Evolutionary conservation across 2,113 vertebrate species (phyloP).

Genomic region (Epinephelus lanceolatus): DNA sequence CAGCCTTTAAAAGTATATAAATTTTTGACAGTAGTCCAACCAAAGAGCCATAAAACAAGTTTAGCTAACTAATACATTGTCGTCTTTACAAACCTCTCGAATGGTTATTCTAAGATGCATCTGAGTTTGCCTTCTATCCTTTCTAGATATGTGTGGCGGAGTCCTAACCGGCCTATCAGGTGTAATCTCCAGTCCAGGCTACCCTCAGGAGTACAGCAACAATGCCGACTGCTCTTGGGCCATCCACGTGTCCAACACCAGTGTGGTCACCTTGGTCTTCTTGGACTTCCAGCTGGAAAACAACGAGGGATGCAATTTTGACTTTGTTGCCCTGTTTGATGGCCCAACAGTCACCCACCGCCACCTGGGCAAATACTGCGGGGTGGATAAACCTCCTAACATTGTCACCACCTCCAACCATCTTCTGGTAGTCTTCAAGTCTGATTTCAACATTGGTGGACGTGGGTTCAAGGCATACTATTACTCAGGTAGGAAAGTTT

Average conservation of each 20-base stretch:
- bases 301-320: slow-evolving; percentile 91
- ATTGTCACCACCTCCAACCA: slow-evolving; percentile 86
- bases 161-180: slow-evolving; percentile 93
- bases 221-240: slow-evolving; percentile 93
- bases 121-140: neutral
- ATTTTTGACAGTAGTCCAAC: too few relatives aligned
- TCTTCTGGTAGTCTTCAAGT: slow-evolving; percentile 94
- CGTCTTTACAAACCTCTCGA: neutral
- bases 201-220: slow-evolving; percentile 95
- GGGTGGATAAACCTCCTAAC: slow-evolving; percentile 85
- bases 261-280: slow-evolving; percentile 90
- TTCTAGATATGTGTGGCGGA: slow-evolving; percentile 92
- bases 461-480: slow-evolving; percentile 95
- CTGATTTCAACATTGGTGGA: slow-evolving; percentile 96
- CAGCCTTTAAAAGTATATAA: too few relatives aligned
- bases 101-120: neutral
- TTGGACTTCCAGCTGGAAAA: slow-evolving; percentile 96
- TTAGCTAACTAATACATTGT: too few relatives aligned
- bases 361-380: slow-evolving; percentile 89
- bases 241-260: slow-evolving; percentile 84
- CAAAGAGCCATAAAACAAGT: too few relatives aligned
- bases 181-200: slow-evolving; percentile 93
- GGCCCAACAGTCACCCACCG: slow-evolving; percentile 83
- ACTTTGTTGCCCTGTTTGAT: slow-evolving; percentile 93
- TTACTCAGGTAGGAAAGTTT: slow-evolving; percentile 89